Percentiles rank a stretch among this genome's conserved stretches.
phyloP scores from a whole-genome alignment of 2,888 invertebrate genomes.

The Thymelicus lineola region DNA sequence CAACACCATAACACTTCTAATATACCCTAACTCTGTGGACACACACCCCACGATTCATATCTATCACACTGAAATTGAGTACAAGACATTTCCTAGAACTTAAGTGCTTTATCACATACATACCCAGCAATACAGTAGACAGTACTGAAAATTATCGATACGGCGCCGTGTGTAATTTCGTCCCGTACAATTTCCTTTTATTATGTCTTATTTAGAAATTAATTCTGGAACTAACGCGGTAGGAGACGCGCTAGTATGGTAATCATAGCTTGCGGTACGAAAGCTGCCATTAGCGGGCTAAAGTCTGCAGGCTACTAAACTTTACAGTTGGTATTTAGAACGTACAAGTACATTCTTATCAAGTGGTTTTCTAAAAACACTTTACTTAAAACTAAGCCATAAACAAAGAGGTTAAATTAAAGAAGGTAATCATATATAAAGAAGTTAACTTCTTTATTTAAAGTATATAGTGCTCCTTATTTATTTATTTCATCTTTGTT shows the following conservation, averaged over 20 bases:
- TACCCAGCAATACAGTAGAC: constrained; percentile 1
- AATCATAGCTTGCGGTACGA: constrained; percentile 46
- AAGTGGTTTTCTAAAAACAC: no score
- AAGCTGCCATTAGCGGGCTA: constrained; percentile 39
- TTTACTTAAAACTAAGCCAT: no score
- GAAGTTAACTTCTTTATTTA: no score
- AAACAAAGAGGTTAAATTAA: no score
- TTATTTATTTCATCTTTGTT: no score
- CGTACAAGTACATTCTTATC: background rate
- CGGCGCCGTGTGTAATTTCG: background rate
- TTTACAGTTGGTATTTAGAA: background rate
- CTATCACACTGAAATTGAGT: constrained; percentile 7
- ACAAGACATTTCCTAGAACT: background rate
- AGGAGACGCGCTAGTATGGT: constrained; percentile 53
- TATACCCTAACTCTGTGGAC: background rate
- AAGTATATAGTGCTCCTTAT: no score
- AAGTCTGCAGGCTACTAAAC: constrained; percentile 9
- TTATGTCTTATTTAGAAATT: constrained; percentile 59
- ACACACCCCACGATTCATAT: background rate
- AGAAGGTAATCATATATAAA: no score
- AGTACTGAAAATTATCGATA: constrained; percentile 22
- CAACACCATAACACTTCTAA: background rate
- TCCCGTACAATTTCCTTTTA: constrained; percentile 29
- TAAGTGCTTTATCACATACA: background rate
- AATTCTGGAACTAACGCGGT: constrained; percentile 40